Evolutionary conservation across 2,797 vertebrate species (phyloP).

Genomic region (Eulemur mongoz): DNA sequence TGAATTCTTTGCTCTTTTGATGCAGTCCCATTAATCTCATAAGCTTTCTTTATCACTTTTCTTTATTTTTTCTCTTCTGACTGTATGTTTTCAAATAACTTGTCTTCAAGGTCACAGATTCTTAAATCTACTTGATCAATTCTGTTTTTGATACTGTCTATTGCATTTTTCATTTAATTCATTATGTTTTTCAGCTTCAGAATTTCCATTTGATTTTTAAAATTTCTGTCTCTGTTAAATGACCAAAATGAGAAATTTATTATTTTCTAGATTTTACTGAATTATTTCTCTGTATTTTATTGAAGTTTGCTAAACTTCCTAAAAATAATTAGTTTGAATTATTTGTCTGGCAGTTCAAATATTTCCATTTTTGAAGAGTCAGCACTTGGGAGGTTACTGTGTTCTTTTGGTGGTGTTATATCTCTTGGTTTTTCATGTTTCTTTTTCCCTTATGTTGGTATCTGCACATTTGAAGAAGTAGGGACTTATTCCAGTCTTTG

Average conservation of each 20-base stretch:
- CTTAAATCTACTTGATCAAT: not conserved
- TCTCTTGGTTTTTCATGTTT: not conserved
- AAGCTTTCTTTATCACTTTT: not conserved
- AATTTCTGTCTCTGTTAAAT: not conserved
- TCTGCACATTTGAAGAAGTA: not conserved
- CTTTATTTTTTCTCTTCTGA: not conserved
- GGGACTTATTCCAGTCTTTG: not conserved
- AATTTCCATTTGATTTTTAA: not conserved
- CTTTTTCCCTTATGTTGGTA: not conserved
- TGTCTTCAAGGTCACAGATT: not conserved
- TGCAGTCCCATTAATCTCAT: not conserved
- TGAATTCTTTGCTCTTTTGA: not conserved
- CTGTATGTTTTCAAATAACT: not conserved
- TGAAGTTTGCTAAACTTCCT: not conserved
- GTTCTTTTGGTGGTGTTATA: not conserved
- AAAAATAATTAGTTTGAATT: not conserved
- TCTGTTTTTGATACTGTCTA: not conserved
- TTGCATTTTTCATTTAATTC: not conserved
- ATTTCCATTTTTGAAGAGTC: not conserved
- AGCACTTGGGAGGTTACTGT: not conserved
- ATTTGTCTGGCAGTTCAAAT: not conserved
- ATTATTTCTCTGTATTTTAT: not conserved
- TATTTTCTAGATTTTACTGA: not conserved
- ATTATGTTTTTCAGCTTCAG: not conserved
- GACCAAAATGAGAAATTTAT: not conserved